Evolutionary conservation across 2,797 vertebrate genomes (phyloP), one percentile per base, ranked within the genome.

Genomic region (Periparus ater): DNA sequence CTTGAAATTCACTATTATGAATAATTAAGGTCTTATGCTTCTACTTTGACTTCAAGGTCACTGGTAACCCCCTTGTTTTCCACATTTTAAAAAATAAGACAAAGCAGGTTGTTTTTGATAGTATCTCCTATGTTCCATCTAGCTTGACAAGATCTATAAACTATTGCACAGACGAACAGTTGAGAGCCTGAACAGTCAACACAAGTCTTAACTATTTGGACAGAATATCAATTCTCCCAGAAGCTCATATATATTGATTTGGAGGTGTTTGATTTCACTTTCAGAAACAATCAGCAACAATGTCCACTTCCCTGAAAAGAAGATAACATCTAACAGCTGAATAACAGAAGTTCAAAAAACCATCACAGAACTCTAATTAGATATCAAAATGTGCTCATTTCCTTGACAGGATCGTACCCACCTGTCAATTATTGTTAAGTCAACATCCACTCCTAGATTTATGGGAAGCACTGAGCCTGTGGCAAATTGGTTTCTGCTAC

Each of bases 251-350:
- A 12, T 36, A 95, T 79, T 7, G 83, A 95, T 89, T 93, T 82
- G 53, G 53, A 93, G 55, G 71, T 67, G 60, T 85, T 48, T 57
- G 38, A 86, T 90, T 94, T 94, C 63, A 95, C 74, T 87, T 94
- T 91, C 88, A 90, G 67, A 82, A 95, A 67, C 93, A 87, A 93
- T 93, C 93, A 96, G 71, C 74, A 91, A 82, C 19, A 89, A 48
- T 26, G 79, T 81, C 61, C 72, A 47, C 27, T 50, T 83, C 62
- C 53, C 75, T 72, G 57, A 75, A 72, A 62, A 88, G 51, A 90
- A 70, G 32, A 53, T 79, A 87, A 48, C 3, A 10, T 60, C 78
- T 60, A 91, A 85, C 55, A 84, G 48, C 34, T 70, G 36, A 89
- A 93, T 40, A 50, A 75, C 9, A 47, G 19, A 63, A 54, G 17